Evolutionary conservation across 2,797 vertebrate species (phyloP).

Genomic region (Channa striata): DNA sequence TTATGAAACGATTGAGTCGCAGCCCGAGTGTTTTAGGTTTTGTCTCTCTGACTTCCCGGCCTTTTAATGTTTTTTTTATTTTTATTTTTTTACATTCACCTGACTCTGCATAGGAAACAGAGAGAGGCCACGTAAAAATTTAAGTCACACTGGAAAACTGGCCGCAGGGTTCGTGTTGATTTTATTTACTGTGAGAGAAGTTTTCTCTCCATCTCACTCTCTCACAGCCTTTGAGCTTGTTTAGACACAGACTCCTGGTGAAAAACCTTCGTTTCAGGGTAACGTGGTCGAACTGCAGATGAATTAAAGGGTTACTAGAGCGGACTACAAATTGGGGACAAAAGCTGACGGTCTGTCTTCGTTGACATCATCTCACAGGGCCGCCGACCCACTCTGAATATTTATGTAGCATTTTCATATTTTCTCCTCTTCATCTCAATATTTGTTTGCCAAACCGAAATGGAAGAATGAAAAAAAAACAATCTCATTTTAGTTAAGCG

Average conservation of each 20-base stretch:
- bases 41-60: neutral
- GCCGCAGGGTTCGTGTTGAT: slow-evolving; percentile 54
- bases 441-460: slow-evolving; percentile 66
- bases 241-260: slow-evolving; percentile 10
- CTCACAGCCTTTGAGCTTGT: slow-evolving; percentile 23
- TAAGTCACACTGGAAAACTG: slow-evolving; percentile 79
- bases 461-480: slow-evolving; percentile 54
- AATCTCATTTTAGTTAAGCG: slow-evolving; percentile 78
- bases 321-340: slow-evolving; percentile 21
- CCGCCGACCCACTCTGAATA: slow-evolving; percentile 38
- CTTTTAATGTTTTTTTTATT: slow-evolving; percentile 1
- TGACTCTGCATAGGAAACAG: slow-evolving; percentile 44
- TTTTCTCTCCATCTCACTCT: slow-evolving; percentile 19
- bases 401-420: slow-evolving; percentile 71
- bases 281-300: slow-evolving; percentile 32
- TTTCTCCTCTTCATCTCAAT: slow-evolving; percentile 56
- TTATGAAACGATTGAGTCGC: slow-evolving; percentile 33
- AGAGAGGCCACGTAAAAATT: slow-evolving; percentile 52
- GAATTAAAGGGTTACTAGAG: slow-evolving; percentile 17
- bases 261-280: slow-evolving; percentile 21
- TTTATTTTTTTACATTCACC: slow-evolving; percentile 31
- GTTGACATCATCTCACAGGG: slow-evolving; percentile 43
- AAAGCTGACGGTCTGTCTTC: slow-evolving; percentile 11
- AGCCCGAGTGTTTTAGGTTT: slow-evolving; percentile 19
- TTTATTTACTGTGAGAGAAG: slow-evolving; percentile 39